These are phyloP conservation scores for Mionectes macconnelli DNA, from an alignment of 2,113 vertebrate genomes.

Conservation along the genomic window DNA sequence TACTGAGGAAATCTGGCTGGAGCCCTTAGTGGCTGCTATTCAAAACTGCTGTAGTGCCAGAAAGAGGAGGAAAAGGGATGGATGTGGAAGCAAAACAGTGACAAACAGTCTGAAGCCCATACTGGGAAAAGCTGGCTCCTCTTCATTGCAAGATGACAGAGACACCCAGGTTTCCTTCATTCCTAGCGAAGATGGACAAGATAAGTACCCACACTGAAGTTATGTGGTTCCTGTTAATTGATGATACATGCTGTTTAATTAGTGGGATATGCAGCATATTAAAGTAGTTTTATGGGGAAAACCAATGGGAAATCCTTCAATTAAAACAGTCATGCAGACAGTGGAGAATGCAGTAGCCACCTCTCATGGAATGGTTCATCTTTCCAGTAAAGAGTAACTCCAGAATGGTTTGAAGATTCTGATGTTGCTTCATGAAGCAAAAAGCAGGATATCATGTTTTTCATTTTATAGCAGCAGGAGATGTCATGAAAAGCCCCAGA, in stretches of 20 bases:
- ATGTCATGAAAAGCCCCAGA: not conserved
- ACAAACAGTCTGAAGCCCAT: not conserved
- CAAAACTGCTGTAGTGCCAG: conserved; percentile 8
- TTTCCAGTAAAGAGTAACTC: conserved; percentile 22
- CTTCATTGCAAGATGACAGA: not conserved
- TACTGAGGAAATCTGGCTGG: conserved; percentile 20
- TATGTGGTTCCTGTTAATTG: not conserved
- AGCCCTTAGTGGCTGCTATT: conserved; percentile 12
- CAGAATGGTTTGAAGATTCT: not conserved
- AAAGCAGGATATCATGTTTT: not conserved
- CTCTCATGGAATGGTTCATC: not conserved
- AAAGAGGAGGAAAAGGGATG: not conserved
- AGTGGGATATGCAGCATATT: not conserved
- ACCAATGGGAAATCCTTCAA: not conserved
- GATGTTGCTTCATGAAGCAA: not conserved
- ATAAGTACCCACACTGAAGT: not conserved
- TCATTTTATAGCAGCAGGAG: conserved; percentile 14
- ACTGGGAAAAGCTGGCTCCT: not conserved
- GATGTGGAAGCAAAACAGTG: not conserved
- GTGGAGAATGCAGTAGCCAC: conserved; percentile 15
- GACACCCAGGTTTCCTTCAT: not conserved
- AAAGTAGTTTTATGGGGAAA: not conserved
- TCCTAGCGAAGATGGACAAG: not conserved
- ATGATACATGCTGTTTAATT: not conserved
- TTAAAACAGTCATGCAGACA: not conserved